Percentiles rank a stretch among this genome's conserved stretches.
Evolutionary conservation across 2,797 vertebrate species (phyloP).

Genomic region (Neoniphon sammara): DNA sequence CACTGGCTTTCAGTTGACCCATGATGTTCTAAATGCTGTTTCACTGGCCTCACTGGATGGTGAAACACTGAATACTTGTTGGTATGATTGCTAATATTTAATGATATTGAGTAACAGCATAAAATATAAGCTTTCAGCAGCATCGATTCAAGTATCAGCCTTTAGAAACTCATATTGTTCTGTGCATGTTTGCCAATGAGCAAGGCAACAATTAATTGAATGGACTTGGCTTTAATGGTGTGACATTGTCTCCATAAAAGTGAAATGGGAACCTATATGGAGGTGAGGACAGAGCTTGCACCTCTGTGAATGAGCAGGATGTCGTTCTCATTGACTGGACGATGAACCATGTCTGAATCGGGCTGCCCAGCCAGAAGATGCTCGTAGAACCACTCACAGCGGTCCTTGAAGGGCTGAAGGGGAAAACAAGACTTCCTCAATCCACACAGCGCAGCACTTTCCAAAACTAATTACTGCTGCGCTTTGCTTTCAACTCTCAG

Average conservation of each 20-base stretch:
- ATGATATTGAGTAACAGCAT: no score
- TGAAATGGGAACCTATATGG: background rate
- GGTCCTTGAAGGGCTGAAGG: conserved; percentile 95
- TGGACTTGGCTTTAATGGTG: background rate
- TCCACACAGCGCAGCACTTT: conserved; percentile 31
- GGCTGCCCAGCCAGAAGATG: conserved; percentile 92
- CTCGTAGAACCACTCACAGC: conserved; percentile 99
- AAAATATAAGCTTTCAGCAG: no score
- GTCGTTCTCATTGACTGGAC: conserved; percentile 96
- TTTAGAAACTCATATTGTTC: background rate
- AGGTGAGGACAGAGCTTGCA: conserved; percentile 63
- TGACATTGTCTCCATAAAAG: background rate
- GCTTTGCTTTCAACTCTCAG: conserved; percentile 44
- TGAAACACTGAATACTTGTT: no score
- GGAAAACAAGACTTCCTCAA: conserved; percentile 45
- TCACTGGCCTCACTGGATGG: no score
- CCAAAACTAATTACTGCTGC: conserved; percentile 52
- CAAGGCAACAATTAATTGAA: background rate
- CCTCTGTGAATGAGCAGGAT: conserved; percentile 98
- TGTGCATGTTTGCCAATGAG: background rate
- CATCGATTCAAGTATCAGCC: no score
- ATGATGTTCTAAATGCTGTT: no score
- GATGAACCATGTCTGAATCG: conserved; percentile 98
- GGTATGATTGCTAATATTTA: no score
- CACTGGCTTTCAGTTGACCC: no score